phyloP scores from a whole-genome alignment of 1,140 invertebrate species.

The Homarus americanus region DNA sequence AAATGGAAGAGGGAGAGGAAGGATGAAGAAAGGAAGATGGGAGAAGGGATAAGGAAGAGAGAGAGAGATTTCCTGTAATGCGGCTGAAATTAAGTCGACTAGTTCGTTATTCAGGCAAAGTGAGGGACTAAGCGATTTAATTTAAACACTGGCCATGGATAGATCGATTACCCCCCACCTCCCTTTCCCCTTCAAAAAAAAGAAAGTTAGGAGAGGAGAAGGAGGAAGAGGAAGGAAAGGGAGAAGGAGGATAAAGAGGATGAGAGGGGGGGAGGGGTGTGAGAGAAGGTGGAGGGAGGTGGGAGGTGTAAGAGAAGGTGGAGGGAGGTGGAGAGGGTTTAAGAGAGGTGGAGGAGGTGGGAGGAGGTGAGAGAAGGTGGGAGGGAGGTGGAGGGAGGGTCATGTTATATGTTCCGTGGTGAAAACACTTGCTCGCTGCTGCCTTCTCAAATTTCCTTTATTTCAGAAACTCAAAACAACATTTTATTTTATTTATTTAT shows the following conservation, averaged over 20 bases:
- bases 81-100: background rate
- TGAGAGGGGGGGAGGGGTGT: background rate
- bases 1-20: too few relatives aligned
- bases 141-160: background rate
- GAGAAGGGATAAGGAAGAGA: too few relatives aligned
- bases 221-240: too few relatives aligned
- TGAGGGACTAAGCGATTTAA: too few relatives aligned
- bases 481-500: too few relatives aligned
- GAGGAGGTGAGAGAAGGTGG: background rate
- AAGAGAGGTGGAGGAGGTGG: slow-evolving; percentile 12
- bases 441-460: background rate
- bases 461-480: too few relatives aligned
- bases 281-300: background rate
- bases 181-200: too few relatives aligned
- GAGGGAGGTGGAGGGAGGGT: background rate
- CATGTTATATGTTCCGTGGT: slow-evolving; percentile 18
- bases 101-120: background rate
- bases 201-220: too few relatives aligned
- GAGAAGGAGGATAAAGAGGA: too few relatives aligned
- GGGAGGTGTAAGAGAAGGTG: background rate
- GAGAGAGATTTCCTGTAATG: too few relatives aligned
- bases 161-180: too few relatives aligned
- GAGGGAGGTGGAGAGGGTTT: background rate
- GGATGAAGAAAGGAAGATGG: too few relatives aligned
- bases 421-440: background rate